Conservation (phyloP, 2,888 invertebrate genomes). For the Platycheirus rosarum region DNA sequence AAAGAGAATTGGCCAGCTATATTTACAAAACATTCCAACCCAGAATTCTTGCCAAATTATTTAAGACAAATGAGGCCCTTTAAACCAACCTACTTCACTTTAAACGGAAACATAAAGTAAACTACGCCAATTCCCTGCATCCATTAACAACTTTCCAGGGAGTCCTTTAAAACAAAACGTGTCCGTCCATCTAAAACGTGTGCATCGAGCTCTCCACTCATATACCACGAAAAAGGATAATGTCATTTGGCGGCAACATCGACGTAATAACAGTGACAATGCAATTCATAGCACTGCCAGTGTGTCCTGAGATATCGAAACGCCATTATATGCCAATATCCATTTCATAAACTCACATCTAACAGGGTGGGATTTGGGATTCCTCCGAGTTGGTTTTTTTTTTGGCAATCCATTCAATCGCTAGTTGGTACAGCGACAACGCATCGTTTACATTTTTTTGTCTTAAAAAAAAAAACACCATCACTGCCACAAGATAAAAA, state of each 20-base stretch:
- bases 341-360: conserved; percentile 59
- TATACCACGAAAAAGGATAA: conserved; percentile 59
- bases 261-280: conserved; percentile 62
- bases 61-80: not conserved
- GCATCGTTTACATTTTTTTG: conserved; percentile 60
- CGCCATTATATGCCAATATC: conserved; percentile 67
- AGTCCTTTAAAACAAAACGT: conserved; percentile 25
- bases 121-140: conserved; percentile 17
- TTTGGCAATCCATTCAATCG: conserved; percentile 53
- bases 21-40: too few relatives aligned
- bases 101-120: not conserved
- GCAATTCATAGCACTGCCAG: conserved; percentile 46
- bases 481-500: conserved; percentile 50
- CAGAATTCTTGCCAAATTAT: not conserved
- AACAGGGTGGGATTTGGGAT: conserved; percentile 9
- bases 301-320: conserved; percentile 64
- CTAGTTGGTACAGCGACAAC: conserved; percentile 39
- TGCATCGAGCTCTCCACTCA: conserved; percentile 27
- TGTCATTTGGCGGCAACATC: conserved; percentile 65
- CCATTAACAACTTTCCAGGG: conserved; percentile 45
- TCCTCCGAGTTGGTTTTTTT: conserved; percentile 6
- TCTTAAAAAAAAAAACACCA: conserved; percentile 24
- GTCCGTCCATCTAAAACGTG: not conserved
- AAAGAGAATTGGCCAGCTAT: too few relatives aligned
- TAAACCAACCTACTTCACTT: not conserved